phyloP scores from a whole-genome alignment of 2,797 vertebrate genomes.

The Dipus sagitta region DNA sequence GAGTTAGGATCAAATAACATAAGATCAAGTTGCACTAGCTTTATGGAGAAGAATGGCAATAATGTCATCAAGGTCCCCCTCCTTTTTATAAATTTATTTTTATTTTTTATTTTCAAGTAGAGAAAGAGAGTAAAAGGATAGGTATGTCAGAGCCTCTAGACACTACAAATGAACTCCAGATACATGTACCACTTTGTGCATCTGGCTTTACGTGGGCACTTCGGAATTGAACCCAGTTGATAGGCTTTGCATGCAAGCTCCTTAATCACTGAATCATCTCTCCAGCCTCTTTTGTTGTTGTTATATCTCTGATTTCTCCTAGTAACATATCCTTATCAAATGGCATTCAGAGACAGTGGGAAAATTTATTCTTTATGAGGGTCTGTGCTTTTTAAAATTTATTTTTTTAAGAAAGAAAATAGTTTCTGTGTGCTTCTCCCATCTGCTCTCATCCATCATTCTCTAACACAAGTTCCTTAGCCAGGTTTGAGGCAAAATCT shows the following conservation, averaged over 20 bases:
- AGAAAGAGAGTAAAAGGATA: no score
- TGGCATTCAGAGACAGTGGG: background rate
- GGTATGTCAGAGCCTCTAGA: no score
- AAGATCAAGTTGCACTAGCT: slow-evolving; percentile 4
- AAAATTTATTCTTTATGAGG: background rate
- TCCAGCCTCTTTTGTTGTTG: background rate
- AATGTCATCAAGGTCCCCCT: background rate
- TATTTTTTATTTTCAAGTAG: no score
- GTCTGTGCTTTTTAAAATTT: background rate
- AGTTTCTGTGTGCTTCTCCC: background rate
- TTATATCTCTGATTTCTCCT: background rate
- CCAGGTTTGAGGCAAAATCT: background rate
- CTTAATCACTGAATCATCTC: no score
- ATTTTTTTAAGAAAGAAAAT: background rate
- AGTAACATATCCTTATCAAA: background rate
- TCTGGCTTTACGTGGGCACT: no score
- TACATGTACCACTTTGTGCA: no score
- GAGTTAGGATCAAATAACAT: background rate
- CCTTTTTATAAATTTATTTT: background rate
- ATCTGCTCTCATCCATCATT: background rate
- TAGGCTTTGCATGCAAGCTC: no score
- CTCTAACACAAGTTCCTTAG: background rate
- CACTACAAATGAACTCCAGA: no score
- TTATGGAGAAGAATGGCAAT: background rate
- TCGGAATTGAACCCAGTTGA: no score